phyloP scores from a whole-genome alignment of 2,888 invertebrate species.

The Sphaerophoria rueppellii region DNA sequence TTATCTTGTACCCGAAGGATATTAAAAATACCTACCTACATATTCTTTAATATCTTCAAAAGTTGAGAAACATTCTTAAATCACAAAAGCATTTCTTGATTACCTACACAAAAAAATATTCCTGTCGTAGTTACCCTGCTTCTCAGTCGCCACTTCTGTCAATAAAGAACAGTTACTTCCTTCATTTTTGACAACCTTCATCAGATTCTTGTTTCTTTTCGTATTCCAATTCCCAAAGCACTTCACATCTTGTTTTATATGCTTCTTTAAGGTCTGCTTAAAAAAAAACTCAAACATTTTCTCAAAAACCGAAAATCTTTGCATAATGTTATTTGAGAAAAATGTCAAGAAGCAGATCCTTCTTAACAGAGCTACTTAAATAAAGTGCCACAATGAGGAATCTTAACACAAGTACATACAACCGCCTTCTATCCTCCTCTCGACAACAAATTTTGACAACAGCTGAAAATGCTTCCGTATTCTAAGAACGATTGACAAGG shows the following conservation, averaged over 20 bases:
- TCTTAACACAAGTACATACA: not conserved
- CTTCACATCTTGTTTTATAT: not conserved
- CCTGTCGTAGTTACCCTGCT: not conserved
- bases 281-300: not conserved
- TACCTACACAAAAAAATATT: not conserved
- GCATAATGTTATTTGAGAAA: constrained; percentile 30
- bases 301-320: constrained; percentile 12
- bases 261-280: not conserved
- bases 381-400: constrained; percentile 11
- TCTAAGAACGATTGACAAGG: not conserved
- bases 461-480: constrained; percentile 1
- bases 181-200: not conserved
- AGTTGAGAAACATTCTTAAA: too few relatives aligned
- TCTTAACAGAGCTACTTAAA: constrained; percentile 23
- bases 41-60: too few relatives aligned
- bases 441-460: not conserved
- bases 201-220: not conserved
- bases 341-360: constrained; percentile 33
- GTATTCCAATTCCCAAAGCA: not conserved
- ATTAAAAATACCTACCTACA: too few relatives aligned
- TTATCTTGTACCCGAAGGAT: too few relatives aligned
- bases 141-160: not conserved
- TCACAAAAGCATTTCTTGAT: not conserved
- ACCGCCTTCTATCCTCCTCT: not conserved
- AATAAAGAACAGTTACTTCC: not conserved